These are phyloP conservation scores for Anhinga anhinga DNA, from an alignment of 2,113 vertebrate genomes.

Conservation along the genomic window DNA sequence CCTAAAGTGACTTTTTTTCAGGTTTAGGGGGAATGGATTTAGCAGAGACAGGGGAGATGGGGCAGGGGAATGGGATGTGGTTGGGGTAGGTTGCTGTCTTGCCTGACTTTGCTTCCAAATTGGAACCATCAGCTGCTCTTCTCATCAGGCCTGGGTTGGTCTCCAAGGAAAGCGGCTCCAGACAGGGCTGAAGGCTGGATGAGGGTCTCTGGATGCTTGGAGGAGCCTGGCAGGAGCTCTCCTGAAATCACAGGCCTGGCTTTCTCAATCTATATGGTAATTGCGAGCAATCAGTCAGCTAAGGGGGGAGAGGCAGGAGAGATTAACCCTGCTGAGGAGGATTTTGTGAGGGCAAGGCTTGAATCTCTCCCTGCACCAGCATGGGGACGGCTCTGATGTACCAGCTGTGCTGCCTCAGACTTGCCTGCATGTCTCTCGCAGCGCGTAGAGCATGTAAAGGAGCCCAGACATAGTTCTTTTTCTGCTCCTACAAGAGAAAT, in stretches of 20 bases:
- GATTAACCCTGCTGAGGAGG: not conserved
- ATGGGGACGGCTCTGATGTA: not conserved
- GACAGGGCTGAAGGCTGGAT: not conserved
- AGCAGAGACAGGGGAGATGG: not conserved
- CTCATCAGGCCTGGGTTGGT: not conserved
- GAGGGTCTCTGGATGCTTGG: not conserved
- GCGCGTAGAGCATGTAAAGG: accelerated
- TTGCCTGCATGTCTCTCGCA: accelerated
- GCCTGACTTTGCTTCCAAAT: not conserved
- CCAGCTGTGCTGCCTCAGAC: not conserved
- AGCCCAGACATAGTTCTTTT: not conserved
- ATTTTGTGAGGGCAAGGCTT: not conserved
- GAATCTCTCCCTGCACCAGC: not conserved
- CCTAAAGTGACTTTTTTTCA: not conserved
- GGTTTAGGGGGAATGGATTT: not conserved
- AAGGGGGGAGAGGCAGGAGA: not conserved
- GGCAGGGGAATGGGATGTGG: not conserved
- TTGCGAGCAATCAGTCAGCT: not conserved
- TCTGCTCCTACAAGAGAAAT: not conserved
- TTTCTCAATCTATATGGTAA: not conserved
- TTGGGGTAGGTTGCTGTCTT: not conserved
- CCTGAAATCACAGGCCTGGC: not conserved
- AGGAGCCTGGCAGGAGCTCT: not conserved
- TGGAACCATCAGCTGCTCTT: not conserved
- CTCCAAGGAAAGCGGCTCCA: not conserved